Conservation (phyloP, 1,140 invertebrate species). For the Drosophila athabasca region DNA sequence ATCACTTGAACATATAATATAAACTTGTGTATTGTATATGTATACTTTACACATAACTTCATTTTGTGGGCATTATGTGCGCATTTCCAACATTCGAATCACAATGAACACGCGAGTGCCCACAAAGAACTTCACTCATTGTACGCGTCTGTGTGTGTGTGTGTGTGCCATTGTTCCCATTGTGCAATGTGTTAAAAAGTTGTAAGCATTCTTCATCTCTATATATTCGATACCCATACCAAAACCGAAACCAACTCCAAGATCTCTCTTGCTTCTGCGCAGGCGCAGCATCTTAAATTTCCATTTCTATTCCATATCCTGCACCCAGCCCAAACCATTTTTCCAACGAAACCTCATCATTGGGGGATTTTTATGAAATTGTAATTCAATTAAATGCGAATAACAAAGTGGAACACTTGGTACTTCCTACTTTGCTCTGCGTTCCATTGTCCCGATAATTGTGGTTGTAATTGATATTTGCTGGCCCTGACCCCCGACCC, state of each 20-base stretch:
- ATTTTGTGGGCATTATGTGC: conserved; percentile 72
- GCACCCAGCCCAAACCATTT: conserved; percentile 45
- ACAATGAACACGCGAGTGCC: conserved; percentile 80
- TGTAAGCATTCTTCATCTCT: conserved; percentile 58
- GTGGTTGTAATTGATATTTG: conserved; percentile 75
- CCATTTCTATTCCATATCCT: conserved; percentile 9
- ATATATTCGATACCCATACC: conserved; percentile 22
- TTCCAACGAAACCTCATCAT: conserved; percentile 14
- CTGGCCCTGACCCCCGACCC: background rate
- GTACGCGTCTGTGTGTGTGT: conserved; percentile 20
- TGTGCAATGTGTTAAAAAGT: conserved; percentile 81
- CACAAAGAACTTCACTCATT: conserved; percentile 43
- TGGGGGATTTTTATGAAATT: conserved; percentile 62
- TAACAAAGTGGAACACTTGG: conserved; percentile 42
- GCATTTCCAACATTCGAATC: conserved; percentile 58
- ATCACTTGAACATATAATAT: conserved; percentile 70
- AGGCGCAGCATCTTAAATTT: conserved; percentile 69
- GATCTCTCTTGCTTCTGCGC: conserved; percentile 33
- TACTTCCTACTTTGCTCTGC: conserved; percentile 41
- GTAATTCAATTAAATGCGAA: conserved; percentile 75
- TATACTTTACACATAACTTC: conserved; percentile 78
- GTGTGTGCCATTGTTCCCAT: conserved; percentile 62
- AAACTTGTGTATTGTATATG: conserved; percentile 77
- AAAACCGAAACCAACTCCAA: conserved; percentile 21
- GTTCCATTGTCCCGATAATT: conserved; percentile 60